Evolutionary conservation across 2,888 invertebrate genomes (phyloP), one percentile per base, ranked within the genome.

Genomic region (Ptychoptera albimana): DNA sequence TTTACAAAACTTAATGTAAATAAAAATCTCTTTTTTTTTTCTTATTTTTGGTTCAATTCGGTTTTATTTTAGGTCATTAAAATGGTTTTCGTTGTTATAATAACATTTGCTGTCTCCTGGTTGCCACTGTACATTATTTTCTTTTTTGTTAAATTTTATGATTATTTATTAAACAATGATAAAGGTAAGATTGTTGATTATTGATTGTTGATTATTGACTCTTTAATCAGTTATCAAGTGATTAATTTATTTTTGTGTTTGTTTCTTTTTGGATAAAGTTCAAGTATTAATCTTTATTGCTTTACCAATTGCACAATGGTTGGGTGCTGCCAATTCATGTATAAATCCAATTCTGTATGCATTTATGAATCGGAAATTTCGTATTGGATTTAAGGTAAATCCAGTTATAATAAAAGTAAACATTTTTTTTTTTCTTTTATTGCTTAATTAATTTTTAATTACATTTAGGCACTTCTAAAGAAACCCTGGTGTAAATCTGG

Each of bases 311-410:
- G 68, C 65, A 9, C 72, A 68, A 53, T 68, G 66, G 68, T 58
- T 74, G 23, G 72, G 71, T 1, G 63, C 69, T 1, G 66, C 70
- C 45, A 73, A 73, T 56, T 69, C 69, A 37, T 71, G 71, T 54
- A 69, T 73, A 53, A 73, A 74, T 55, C 73, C 73, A 2, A 62
- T 73, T 37, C 61, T 74, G 9, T 74, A 74, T 56, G 70, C 71
- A 35, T 71, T 71, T 55, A 72, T 72, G 60, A 72, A 72, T 57
- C 63, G 66, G 45, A 69, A 71, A 53, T 74, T 69, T 58, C 57
- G 72, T 35, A 58, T 61, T 23, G 72, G 72, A 5, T 72, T 73
- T 55, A 57, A 60, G 52, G 67, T 48, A 47, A 43, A 13, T 12
- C 37, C 3, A n/a, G n/a, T n/a, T n/a, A n/a, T n/a, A n/a, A n/a